Evolutionary conservation across 2,797 vertebrate genomes (phyloP).

Genomic region (Balearica regulorum): DNA sequence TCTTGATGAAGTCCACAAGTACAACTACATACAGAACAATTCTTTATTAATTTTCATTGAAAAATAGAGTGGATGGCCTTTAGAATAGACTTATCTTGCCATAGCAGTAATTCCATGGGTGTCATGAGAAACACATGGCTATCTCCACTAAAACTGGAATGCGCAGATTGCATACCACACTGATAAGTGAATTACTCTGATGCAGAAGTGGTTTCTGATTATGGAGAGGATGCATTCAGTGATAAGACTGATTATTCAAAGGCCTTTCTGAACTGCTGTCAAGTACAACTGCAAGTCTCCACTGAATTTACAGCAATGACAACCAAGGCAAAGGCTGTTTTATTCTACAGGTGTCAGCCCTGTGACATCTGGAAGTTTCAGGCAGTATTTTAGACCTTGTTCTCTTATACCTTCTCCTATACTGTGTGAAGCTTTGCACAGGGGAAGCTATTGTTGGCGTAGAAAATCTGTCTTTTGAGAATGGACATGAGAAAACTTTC

Average conservation of each 20-base stretch:
- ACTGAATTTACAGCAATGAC: not conserved
- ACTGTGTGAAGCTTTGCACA: not conserved
- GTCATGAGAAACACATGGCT: not conserved
- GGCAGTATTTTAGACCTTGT: not conserved
- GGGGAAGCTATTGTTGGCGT: not conserved
- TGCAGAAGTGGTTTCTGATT: not conserved
- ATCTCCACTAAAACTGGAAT: not conserved
- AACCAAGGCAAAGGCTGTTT: not conserved
- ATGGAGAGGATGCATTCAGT: not conserved
- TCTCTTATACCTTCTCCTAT: not conserved
- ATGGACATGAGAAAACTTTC: not conserved
- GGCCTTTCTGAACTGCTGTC: not conserved
- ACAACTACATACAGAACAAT: not conserved
- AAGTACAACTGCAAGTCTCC: not conserved
- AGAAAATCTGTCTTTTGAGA: not conserved
- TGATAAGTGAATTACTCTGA: not conserved
- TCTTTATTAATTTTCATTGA: not conserved
- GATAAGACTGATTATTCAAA: not conserved
- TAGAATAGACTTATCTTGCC: not conserved
- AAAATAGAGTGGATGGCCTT: not conserved
- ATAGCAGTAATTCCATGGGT: not conserved
- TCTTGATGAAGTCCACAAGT: not conserved
- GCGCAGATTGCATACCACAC: not conserved
- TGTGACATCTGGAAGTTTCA: not conserved
- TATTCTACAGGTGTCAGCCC: not conserved